Evolutionary conservation across 1,140 invertebrate species (phyloP), one percentile per base, ranked within the genome.

Genomic region (Trichonephila clavata): DNA sequence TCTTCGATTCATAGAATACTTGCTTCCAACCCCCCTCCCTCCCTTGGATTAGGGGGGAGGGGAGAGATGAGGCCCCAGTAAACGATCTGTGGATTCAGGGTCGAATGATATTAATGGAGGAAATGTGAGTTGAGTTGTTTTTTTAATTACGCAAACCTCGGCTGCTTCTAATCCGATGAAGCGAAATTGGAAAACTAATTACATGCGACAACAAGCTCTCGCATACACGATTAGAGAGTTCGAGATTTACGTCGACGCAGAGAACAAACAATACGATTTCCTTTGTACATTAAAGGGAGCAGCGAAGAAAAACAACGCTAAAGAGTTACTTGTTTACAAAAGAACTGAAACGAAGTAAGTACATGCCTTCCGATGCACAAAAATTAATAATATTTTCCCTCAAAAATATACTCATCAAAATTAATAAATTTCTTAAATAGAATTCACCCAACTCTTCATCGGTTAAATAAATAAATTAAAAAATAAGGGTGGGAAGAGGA

Each of bases 81-180:
- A 59, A 83, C 50, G 81, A 77, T 77, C 27, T 77, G 71, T 32
- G 27, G 27, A 77, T 32, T 77, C 65, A 32, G 16, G 27, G 61
- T 63, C 61, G 61, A 24, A 24, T 18, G 24, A 20, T n/a, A 43
- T 83, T 83, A 83, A 83, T 83, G 43, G 81, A 1, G 32, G 43
- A 27, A 24, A 77, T 7, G 71, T 13, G 50, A 50, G 77, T 21
- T 24, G 27, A 71, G 10, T 16, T 77, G 4, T 18, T 14, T 83
- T 83, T 50, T 50, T 50, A 13, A 24, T 77, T 77, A 77, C 71
- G 21, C 21, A 16, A 81, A 13, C 77, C 20, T 8, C 43, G 71
- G 81, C 57, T 83, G 20, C 43, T 83, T 59, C 50, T 59, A 83
- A 83, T 83, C 50, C 43, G 43, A 83, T 59, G 20, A 59, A 83